phyloP scores from a whole-genome alignment of 2,797 vertebrate species.

The Sparidentex hasta region DNA sequence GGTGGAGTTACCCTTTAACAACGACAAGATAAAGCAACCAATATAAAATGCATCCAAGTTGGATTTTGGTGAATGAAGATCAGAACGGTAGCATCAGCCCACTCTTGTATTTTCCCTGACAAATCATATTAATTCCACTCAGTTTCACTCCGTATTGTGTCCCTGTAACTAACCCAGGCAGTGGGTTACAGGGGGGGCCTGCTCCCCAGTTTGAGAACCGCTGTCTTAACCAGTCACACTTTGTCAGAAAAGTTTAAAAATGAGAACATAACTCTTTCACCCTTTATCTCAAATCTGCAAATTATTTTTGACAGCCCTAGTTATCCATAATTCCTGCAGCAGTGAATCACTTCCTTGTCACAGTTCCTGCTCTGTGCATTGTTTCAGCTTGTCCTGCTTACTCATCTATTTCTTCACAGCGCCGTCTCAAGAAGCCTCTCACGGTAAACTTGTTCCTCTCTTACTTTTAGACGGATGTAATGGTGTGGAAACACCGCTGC shows the following conservation, averaged over 20 bases:
- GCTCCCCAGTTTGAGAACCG: no score
- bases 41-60: no score
- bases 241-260: slow-evolving; percentile 34
- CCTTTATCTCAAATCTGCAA: slow-evolving; percentile 41
- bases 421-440: slow-evolving; percentile 36
- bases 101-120: no score
- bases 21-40: no score
- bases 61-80: no score
- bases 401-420: slow-evolving; percentile 49
- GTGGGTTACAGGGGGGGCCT: no score
- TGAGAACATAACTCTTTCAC: slow-evolving; percentile 12
- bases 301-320: slow-evolving; percentile 44
- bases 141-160: no score
- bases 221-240: slow-evolving; percentile 2
- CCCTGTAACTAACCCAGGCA: no score
- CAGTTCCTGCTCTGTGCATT: slow-evolving; percentile 47
- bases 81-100: no score
- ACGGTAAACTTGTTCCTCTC: slow-evolving; percentile 70
- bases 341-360: slow-evolving; percentile 31
- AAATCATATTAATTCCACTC: no score
- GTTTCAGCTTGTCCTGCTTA: slow-evolving; percentile 64
- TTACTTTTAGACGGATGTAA: slow-evolving; percentile 74
- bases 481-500: slow-evolving; percentile 54
- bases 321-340: slow-evolving; percentile 56
- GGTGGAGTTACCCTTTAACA: no score